Evolutionary conservation across 2,113 vertebrate genomes (phyloP), one percentile per base, ranked within the genome.

Genomic region (Alethe castanea): DNA sequence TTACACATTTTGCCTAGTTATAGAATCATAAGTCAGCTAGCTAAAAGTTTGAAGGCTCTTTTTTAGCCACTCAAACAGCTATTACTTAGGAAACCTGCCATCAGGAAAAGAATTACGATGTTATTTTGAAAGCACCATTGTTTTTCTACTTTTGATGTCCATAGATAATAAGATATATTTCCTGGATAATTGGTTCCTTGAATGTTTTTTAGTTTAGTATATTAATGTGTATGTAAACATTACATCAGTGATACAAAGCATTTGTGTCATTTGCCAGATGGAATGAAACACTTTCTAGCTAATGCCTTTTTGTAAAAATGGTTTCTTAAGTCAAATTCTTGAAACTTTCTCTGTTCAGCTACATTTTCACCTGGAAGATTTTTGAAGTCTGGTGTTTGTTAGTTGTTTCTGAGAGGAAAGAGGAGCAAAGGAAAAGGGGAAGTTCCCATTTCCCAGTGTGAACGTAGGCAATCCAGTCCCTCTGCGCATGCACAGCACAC

Each of bases 401-500:
- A 6, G 26, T 19, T 50, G 26, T 35, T 95, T 76, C 38, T 38
- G 48, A 62, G 69, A 53, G 56, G 42, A 52, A 78, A 87, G 52
- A 62, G 31, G 33, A 84, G 33, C 11, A 67, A 54, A 78, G 25
- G 3, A 48, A 18, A 29, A 53, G 61, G 38, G 61, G 33, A 22
- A 31, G 36, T 3, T 74, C 0, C 4, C 7, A 8, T 73, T 92
- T 86, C 38, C 10, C 86, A 26, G 0, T 19, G 54, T 8, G 3
- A 53, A 16, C 0, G 6, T 1, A 3, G 23, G 67, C 5, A 50
- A 4, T 7, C 6, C 45, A 2, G 26, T 7, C 11, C 1, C 71
- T 33, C 6, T 12, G 29, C 1, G 4, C 83, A 54, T 1, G 59
- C 2, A 6, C 45, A 16, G 33, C 3, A 5, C 19, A 1, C 0